Conservation (phyloP, 1,140 invertebrate species). For the Lordiphosa collinella region DNA sequence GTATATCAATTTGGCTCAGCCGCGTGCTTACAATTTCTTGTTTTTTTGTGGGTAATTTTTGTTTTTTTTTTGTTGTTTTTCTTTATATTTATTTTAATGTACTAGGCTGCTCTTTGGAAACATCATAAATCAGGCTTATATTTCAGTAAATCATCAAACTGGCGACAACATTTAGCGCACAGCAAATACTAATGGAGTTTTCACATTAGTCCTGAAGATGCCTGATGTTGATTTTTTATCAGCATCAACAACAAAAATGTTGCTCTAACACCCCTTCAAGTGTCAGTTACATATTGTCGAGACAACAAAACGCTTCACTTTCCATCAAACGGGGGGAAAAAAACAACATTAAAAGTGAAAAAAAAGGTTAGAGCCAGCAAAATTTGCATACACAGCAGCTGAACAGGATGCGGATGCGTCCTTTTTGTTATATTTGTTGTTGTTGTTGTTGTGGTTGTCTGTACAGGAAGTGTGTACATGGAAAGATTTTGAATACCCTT, state of each 20-base stretch:
- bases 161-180: conserved; percentile 55
- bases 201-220: conserved; percentile 43
- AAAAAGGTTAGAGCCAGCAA: conserved; percentile 63
- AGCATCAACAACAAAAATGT: conserved; percentile 52
- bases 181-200: conserved; percentile 59
- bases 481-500: conserved; percentile 29
- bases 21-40: conserved; percentile 31
- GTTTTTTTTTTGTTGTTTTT: conserved; percentile 13
- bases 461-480: conserved; percentile 68
- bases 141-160: conserved; percentile 75
- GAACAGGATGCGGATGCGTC: conserved; percentile 56
- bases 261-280: conserved; percentile 73
- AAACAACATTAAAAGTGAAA: conserved; percentile 21
- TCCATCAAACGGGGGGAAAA: conserved; percentile 37
- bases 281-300: conserved; percentile 76
- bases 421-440: conserved; percentile 27
- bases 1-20: conserved; percentile 76
- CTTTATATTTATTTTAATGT: conserved; percentile 48
- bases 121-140: conserved; percentile 79
- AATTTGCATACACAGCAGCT: conserved; percentile 76
- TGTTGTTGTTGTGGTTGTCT: conserved; percentile 54
- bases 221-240: conserved; percentile 43
- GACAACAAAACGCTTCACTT: conserved; percentile 74
- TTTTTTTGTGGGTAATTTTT: conserved; percentile 38
- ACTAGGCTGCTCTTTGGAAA: conserved; percentile 41